These are phyloP conservation scores for Etheostoma nigrum DNA, from an alignment of 2,797 vertebrate species.

Conservation along the genomic window DNA sequence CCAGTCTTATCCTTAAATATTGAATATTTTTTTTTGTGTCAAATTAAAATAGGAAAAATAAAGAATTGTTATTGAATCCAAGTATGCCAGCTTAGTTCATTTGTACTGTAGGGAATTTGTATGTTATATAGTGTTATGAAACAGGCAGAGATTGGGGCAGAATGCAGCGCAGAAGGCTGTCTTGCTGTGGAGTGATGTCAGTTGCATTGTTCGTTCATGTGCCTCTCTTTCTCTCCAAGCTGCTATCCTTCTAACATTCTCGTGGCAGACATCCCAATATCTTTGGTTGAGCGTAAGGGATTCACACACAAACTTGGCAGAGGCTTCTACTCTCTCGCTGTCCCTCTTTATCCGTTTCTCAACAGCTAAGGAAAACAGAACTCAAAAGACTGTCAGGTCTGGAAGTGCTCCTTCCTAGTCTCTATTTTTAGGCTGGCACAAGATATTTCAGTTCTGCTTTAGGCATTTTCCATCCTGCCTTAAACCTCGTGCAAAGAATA, in stretches of 20 bases:
- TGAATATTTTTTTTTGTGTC: conserved; percentile 28
- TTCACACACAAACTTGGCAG: conserved; percentile 57
- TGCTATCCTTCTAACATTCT: conserved; percentile 50
- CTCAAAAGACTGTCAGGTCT: conserved; percentile 62
- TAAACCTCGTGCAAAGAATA: conserved; percentile 37
- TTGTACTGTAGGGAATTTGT: conserved; percentile 48
- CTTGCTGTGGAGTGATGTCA: conserved; percentile 55
- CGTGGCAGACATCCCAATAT: conserved; percentile 61
- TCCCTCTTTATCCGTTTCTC: conserved; percentile 47
- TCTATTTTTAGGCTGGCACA: conserved; percentile 72
- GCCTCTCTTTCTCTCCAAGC: conserved; percentile 41
- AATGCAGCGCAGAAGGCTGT: conserved; percentile 61
- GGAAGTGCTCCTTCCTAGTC: conserved; percentile 51
- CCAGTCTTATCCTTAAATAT: not conserved
- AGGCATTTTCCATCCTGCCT: conserved; percentile 38
- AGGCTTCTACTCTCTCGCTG: conserved; percentile 40
- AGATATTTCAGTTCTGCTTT: conserved; percentile 54
- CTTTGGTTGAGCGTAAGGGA: conserved; percentile 50
- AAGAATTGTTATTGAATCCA: conserved; percentile 39
- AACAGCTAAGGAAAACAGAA: conserved; percentile 62
- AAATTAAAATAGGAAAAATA: conserved; percentile 18
- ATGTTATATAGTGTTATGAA: conserved; percentile 57
- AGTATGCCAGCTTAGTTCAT: conserved; percentile 40
- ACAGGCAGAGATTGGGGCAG: conserved; percentile 57
- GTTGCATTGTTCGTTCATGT: conserved; percentile 71